Evolutionary conservation across 2,888 invertebrate species (phyloP), one percentile per base, ranked within the genome.

Genomic region (Latrodectus hesperus): DNA sequence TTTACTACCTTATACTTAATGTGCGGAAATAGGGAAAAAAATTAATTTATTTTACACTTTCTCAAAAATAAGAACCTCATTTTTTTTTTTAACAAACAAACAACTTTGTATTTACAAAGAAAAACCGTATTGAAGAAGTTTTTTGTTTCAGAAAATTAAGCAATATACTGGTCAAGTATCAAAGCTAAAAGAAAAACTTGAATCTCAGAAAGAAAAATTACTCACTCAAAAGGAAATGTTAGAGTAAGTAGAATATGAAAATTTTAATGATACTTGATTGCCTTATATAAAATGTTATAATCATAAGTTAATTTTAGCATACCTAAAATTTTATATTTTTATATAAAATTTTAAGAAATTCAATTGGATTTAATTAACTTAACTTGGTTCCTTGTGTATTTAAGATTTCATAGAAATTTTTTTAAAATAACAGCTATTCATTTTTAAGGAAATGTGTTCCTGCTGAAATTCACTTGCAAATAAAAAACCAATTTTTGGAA

Each of bases 361-460:
- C 0, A n/a, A 17, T 4, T 70, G 17, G 10, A 22, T 70, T 38
- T 60, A 26, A 53, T 17, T 51, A 53, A 55, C 64, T 9, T 17
- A 11, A 12, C 0, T 16, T n/a, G 64, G 14, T 64, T 38, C 38
- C 6, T 38, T 6, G 6, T 38, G 38, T 38, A 38, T 6, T 38
- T 38, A 38, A 38, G 38, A 38, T 38, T 38, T 38, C 38, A 38
- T 38, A 38, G 6, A 38, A 38, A 3, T 38, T 38, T 0, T 38
- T 1, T 38, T 38, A 38, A 38, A 3, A 38, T 38, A 38, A 38
- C 6, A 6, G 38, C 2, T 38, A 38, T 38, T 38, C 6, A 38
- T 38, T 38, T 38, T 49, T 1, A 60, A 87, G 87, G 22, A 87
- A 87, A 74, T 82, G 78, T 77, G 73, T 87, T 10, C 87, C 87